Conservation (phyloP, 2,113 vertebrate genomes). For the Circaetus cinerascens region DNA sequence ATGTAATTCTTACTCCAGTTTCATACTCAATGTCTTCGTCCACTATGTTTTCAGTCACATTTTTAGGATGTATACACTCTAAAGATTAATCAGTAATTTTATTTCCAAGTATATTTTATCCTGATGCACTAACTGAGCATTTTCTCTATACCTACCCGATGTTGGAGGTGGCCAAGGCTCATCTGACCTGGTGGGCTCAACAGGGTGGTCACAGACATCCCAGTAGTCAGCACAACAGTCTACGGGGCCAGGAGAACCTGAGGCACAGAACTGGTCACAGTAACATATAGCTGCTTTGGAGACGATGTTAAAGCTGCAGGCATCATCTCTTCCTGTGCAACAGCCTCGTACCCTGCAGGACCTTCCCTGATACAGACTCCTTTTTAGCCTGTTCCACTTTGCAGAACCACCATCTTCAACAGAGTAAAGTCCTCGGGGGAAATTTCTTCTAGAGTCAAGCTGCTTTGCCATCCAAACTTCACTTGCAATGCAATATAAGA, state of each 20-base stretch:
- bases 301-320: conserved; percentile 59
- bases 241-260: conserved; percentile 12
- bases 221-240: conserved; percentile 80
- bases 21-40: not conserved
- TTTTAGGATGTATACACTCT: not conserved
- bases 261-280: conserved; percentile 74
- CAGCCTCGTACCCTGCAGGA: conserved; percentile 72
- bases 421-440: not conserved
- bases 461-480: conserved; percentile 29
- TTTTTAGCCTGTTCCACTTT: conserved; percentile 51
- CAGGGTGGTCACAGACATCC: conserved; percentile 33
- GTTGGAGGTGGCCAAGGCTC: not conserved
- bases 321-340: conserved; percentile 75
- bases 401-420: not conserved
- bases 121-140: not conserved
- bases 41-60: not conserved
- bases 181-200: not conserved
- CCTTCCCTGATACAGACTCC: conserved; percentile 44
- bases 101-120: not conserved
- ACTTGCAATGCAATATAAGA: conserved; percentile 45
- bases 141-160: conserved; percentile 48
- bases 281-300: conserved; percentile 72
- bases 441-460: not conserved
- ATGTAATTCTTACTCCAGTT: not conserved
- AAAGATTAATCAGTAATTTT: not conserved